These are phyloP conservation scores for Oncorhynchus gorbuscha DNA, from an alignment of 2,113 vertebrate species.

Conservation along the genomic window DNA sequence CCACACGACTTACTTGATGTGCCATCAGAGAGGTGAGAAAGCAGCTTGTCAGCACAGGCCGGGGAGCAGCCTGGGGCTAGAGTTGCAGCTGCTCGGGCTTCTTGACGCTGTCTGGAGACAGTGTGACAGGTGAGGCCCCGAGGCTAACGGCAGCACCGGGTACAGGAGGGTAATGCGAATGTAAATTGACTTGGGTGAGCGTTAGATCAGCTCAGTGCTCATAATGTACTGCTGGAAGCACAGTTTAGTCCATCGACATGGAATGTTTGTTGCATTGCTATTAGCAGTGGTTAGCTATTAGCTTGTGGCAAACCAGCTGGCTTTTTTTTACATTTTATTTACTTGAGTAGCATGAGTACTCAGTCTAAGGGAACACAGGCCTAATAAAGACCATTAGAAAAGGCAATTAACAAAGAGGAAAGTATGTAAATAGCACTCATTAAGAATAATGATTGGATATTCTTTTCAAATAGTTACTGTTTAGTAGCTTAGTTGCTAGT, in stretches of 20 bases:
- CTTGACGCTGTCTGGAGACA: constrained; percentile 3
- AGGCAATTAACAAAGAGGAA: no score
- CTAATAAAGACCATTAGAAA: no score
- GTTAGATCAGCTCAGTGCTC: background rate
- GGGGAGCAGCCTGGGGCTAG: constrained; percentile 29
- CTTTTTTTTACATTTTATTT: background rate
- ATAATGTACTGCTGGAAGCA: background rate
- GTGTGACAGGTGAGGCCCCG: constrained; percentile 43
- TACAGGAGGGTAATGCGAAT: constrained; percentile 23
- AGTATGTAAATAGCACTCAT: no score
- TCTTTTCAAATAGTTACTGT: no score
- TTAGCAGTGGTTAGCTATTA: background rate
- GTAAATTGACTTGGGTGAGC: constrained; percentile 7
- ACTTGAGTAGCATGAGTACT: background rate
- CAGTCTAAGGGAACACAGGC: background rate
- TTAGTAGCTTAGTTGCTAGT: no score
- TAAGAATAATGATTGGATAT: no score
- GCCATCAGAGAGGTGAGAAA: constrained; percentile 21
- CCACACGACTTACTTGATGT: constrained; percentile 33
- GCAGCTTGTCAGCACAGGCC: constrained; percentile 35
- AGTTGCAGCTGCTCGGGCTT: constrained; percentile 15
- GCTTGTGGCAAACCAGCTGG: no score
- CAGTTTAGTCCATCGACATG: constrained; percentile 1
- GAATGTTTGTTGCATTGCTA: background rate
- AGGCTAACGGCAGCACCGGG: constrained; percentile 29